Evolutionary conservation across 1,140 invertebrate species (phyloP), one percentile per base, ranked within the genome.

Genomic region (Homalodisca vitripennis): DNA sequence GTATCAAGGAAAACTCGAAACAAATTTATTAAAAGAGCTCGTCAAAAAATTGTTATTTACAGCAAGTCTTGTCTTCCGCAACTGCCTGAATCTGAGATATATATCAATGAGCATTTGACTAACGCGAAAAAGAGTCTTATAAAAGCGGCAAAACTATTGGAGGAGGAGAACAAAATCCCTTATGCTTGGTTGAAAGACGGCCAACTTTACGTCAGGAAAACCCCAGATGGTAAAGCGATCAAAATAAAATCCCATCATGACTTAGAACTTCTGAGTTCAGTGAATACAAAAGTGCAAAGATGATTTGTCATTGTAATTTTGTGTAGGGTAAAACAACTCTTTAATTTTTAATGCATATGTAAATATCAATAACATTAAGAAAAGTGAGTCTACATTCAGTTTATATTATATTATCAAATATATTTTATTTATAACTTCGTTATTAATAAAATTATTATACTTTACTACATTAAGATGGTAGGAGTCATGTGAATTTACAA

Each of bases 51-150:
- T 3, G 48, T 51, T 6, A 51, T 51, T 3, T 22, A 14, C 3
- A 22, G 48, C 6, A 22, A 14, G 3, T 14, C 17, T 14, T 51
- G 48, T 20, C n/a, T 51, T 14, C 48, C 48, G 14, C 17, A 22
- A 22, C 17, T 51, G 22, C 48, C 48, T 3, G 48, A 22, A 6
- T 14, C 48, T 12, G 48, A 51, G 3, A 22, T 51, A 3, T 51
- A 51, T 22, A 51, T 51, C 48, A 51, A 51, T 20, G 48, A 51
- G n/a, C 48, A 51, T 22, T 22, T 51, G 6, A 51, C 14, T 22
- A 51, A 51, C 48, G 48, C 48, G 3, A 51, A 51, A 22, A 51
- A 51, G 48, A 51, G 48, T 22, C 48, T 51, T 22, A 51, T 51
- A 22, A 51, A 51, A 22, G 22, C 14, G 14, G 48, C 48, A 6